phyloP scores from a whole-genome alignment of 64 coral and sea anemone genomes.

The Actinia equina region DNA sequence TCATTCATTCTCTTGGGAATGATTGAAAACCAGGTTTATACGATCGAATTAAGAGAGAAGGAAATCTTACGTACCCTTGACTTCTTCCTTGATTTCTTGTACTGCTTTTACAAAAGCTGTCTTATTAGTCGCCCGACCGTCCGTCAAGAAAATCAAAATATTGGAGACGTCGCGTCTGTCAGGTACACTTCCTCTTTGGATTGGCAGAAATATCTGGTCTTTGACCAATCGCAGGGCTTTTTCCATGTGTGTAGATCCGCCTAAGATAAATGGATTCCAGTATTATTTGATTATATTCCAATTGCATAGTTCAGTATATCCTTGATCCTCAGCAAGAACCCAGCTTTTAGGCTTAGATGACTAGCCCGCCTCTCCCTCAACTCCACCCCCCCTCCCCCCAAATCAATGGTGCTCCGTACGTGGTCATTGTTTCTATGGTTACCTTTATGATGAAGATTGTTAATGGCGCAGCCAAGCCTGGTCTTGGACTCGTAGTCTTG shows the following conservation, averaged over 20 bases:
- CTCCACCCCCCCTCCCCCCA: too few relatives aligned
- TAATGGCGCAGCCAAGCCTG: constrained; percentile 38
- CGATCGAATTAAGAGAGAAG: too few relatives aligned
- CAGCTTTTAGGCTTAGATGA: too few relatives aligned
- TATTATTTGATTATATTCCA: too few relatives aligned
- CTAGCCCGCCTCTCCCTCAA: too few relatives aligned
- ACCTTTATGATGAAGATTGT: background rate
- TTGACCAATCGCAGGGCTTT: constrained; percentile 19
- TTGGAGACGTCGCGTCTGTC: background rate
- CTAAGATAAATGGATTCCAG: background rate
- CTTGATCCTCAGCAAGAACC: too few relatives aligned
- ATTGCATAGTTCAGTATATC: too few relatives aligned
- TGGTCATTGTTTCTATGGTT: background rate
- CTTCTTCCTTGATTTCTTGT: constrained; percentile 30
- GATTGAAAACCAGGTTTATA: too few relatives aligned
- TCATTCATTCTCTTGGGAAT: too few relatives aligned
- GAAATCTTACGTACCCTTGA: background rate
- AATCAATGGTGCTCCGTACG: background rate
- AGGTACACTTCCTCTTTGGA: background rate
- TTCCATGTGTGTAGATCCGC: background rate
- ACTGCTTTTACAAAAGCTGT: background rate
- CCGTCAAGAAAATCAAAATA: constrained; percentile 51
- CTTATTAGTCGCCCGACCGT: constrained; percentile 28
- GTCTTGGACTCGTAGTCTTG: constrained; percentile 58
- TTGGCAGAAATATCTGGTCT: constrained; percentile 34